These are phyloP conservation scores for Oostethus manadensis DNA, from an alignment of 2,113 vertebrate genomes.

Conservation along the genomic window DNA sequence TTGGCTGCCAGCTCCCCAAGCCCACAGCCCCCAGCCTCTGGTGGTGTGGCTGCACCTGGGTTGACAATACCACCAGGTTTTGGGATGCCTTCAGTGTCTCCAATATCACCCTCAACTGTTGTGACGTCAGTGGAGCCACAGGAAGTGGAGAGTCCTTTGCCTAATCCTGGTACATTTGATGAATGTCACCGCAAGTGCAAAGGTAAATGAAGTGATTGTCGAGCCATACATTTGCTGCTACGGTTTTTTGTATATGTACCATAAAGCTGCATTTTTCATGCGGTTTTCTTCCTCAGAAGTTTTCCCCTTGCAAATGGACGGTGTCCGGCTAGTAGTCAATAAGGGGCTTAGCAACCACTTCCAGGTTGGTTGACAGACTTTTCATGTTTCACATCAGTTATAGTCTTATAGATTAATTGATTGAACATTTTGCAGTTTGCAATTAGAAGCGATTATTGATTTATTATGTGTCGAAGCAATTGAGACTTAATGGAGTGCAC, in stretches of 20 bases:
- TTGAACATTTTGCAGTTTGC: too few species aligned
- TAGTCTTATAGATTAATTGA: too few species aligned
- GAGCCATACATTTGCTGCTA: background rate
- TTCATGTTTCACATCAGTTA: background rate
- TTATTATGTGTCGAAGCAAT: too few species aligned
- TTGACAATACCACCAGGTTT: constrained; percentile 76
- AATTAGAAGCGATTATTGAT: too few species aligned
- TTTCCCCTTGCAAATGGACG: constrained; percentile 88
- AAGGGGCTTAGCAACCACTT: constrained; percentile 91
- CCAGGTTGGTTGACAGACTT: constrained; percentile 70
- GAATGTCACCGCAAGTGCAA: constrained; percentile 91
- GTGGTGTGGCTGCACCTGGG: constrained; percentile 54
- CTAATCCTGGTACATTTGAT: constrained; percentile 87
- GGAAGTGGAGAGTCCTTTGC: constrained; percentile 48
- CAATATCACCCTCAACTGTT: constrained; percentile 47
- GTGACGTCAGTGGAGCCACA: constrained; percentile 42
- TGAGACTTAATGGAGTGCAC: too few species aligned
- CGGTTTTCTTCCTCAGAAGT: constrained; percentile 69
- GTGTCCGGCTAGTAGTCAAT: constrained; percentile 86
- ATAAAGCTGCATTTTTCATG: background rate
- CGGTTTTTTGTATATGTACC: constrained; percentile 3
- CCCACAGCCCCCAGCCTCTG: constrained; percentile 51
- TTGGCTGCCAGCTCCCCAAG: constrained; percentile 74
- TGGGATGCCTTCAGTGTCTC: constrained; percentile 72
- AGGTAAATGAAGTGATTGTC: constrained; percentile 53